Evolutionary conservation across 2,888 invertebrate species (phyloP), one percentile per base, ranked within the genome.

Genomic region (Capitulum mitella): DNA sequence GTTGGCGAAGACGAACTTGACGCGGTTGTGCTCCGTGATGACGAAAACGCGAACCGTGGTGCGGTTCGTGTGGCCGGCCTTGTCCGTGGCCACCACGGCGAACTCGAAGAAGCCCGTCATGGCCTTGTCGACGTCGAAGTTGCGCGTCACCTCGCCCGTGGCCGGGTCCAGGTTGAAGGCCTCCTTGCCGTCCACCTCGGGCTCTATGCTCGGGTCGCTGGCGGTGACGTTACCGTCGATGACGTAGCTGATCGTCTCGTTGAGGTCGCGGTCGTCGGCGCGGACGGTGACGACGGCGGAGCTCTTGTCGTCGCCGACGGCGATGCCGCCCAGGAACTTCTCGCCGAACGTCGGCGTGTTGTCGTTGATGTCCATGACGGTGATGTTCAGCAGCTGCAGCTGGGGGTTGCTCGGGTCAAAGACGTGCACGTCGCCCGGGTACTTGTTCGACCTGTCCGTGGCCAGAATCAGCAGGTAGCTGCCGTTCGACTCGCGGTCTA

Each of bases 341-440:
- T 22, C 40, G 26, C 29, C 8, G 32, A 93, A 87, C 64, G 87
- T 87, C 0, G 93, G 93, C 0, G 90, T 88, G 79, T 91, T 91
- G 84, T 93, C 92, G 85, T 93, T 93, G 74, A 92, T 89, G 85
- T 93, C 93, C 12, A 86, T 83, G 0, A 93, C 87, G 78, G 88
- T 87, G 54, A 93, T 89, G 40, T 87, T 87, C 83, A 14, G 83
- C 83, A 19, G 79, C 76, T n/a, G 82, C 82, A 51, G 81, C 78
- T 12, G 80, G 80, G 46, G 82, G 81, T 77, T n/a, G n/a, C 14
- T 22, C 14, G 77, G 19, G 34, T 77, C 54, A 37, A 77, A 61
- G 10, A 14, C 29, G 14, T 32, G 14, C 37, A n/a, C 37, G n/a
- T 51, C 19, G 5, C 19, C 51, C n/a, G 54, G 48, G 51, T 40